Base-by-base conservation (phyloP, 2,888 invertebrate genomes). In the Ecliptopera silaceata region DNA sequence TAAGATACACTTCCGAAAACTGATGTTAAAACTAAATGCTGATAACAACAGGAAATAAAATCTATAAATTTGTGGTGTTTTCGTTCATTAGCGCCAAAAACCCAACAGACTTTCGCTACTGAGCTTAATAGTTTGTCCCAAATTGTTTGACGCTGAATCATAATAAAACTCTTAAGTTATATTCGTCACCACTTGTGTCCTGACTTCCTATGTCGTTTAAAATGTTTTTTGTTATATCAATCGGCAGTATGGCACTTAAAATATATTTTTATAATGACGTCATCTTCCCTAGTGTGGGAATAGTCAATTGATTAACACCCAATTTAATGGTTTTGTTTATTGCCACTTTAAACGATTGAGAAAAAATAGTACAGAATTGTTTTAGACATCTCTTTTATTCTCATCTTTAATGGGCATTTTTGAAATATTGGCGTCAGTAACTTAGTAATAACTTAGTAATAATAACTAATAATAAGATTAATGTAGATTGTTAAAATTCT, bases 211-310 rank as follows among this genome's bases (percentile, higher is more conserved):
- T 47, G 52, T 32, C 36, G 13, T 54, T 64, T 60, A 42, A 61
- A 50, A 38, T 31, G 32, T 52, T 50, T 54, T 48, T 34, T 31
- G 52, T 67, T 61, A 64, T 50, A 53, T 65, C 63, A 52, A 63
- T 65, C 46, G 43, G 50, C 49, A 47, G 61, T 54, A 45, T 29
- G 15, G 59, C 65, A 72, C 71, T 70, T 69, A 68, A 72, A 69
- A 63, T 56, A 56, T 41, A 60, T 45, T 61, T 66, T 48, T 60
- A 63, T 59, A 58, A 59, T 66, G 73, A 72, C 73, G 74, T 77
- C 74, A 79, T 61, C 11, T 55, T 57, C 59, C 65, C 64, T 73
- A 77, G 74, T 81, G 82, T 85, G 84, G 82, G 84, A 84, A 84
- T 74, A 61, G 70, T 64, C 64, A 70, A 71, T 70, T 76, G 73